Evolutionary conservation across 2,113 vertebrate genomes (phyloP).

Genomic region (Harpagus bidentatus): DNA sequence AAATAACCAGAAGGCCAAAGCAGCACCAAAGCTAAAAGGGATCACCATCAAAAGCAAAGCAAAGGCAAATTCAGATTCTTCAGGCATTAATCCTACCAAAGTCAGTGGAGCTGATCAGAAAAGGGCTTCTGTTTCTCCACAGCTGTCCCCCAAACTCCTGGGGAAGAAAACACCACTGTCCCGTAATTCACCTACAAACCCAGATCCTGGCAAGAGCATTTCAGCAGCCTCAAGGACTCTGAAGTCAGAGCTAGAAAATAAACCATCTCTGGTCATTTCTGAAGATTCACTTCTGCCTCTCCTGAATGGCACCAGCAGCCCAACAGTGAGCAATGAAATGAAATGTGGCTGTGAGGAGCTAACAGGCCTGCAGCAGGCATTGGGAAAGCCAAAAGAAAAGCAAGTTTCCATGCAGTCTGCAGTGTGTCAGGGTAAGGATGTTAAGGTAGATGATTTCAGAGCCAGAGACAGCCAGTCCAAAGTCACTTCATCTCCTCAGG

Average conservation of each 20-base stretch:
- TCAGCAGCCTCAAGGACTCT: background rate
- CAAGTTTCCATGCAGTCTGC: background rate
- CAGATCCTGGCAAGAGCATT: conserved; percentile 28
- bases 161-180: conserved; percentile 45
- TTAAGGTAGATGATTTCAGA: background rate
- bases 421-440: background rate
- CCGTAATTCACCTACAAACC: conserved; percentile 39
- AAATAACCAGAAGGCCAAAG: conserved; percentile 67
- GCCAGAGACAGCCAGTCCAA: conserved; percentile 15
- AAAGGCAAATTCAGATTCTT: conserved; percentile 60
- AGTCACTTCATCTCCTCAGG: conserved; percentile 11
- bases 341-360: background rate
- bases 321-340: background rate
- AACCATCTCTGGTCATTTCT: background rate
- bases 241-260: conserved; percentile 51
- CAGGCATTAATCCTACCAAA: conserved; percentile 10
- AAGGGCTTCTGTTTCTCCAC: conserved; percentile 66
- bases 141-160: conserved; percentile 62
- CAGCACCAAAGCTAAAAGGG: conserved; percentile 77
- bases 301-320: background rate
- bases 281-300: background rate
- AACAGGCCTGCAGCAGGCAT: background rate
- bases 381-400: background rate
- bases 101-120: conserved; percentile 57
- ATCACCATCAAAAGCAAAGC: conserved; percentile 78